Conservation (phyloP, 2,888 invertebrate genomes). For the Stramonita haemastoma region DNA sequence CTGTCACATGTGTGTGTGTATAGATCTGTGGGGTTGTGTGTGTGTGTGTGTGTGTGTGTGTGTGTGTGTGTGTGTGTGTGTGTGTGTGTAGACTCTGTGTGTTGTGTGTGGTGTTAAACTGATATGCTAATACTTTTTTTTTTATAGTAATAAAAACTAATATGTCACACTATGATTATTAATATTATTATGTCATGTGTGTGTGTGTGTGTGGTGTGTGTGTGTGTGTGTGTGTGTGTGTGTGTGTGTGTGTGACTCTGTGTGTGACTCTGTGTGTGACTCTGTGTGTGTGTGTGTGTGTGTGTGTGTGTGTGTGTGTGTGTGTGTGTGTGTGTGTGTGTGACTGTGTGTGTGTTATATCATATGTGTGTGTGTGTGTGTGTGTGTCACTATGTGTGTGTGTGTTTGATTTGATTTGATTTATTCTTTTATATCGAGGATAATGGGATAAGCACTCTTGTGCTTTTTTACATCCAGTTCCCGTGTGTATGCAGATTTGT, state of each 20-base stretch:
- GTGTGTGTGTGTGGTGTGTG: too few relatives aligned
- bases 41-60: background rate
- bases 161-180: too few relatives aligned
- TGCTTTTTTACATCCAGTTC: too few relatives aligned
- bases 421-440: too few relatives aligned
- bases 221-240: background rate
- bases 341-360: background rate
- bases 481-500: too few relatives aligned
- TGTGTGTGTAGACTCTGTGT: too few relatives aligned
- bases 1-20: too few relatives aligned
- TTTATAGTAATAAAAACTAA: too few relatives aligned
- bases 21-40: background rate
- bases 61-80: background rate
- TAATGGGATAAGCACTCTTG: too few relatives aligned
- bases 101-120: background rate
- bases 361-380: background rate
- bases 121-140: too few relatives aligned
- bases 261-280: background rate
- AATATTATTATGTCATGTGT: too few relatives aligned
- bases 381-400: background rate
- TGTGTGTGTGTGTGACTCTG: background rate
- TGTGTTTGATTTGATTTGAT: too few relatives aligned
- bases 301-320: background rate
- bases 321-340: slow-evolving; percentile 1
- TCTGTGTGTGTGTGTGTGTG: slow-evolving; percentile 15